Percentiles rank a stretch among this genome's conserved stretches.
Conservation (phyloP, 1,140 invertebrate species). For the Scylla paramamosain region DNA sequence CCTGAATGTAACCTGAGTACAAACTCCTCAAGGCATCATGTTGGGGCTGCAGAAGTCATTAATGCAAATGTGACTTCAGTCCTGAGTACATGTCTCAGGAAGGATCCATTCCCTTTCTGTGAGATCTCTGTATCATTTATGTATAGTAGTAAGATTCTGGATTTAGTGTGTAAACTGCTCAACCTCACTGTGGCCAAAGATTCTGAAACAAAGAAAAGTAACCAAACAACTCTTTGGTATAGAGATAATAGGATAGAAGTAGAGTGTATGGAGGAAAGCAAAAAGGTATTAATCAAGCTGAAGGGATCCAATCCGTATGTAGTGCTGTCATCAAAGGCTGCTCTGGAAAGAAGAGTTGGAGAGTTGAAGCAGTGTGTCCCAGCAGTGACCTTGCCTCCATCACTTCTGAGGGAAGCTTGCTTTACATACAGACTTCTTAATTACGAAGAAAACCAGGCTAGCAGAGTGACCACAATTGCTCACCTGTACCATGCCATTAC, state of each 20-base stretch:
- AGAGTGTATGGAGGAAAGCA: neutral
- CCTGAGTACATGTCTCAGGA: neutral
- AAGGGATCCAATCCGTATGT: neutral
- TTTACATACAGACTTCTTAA: conserved; percentile 6
- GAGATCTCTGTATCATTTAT: neutral
- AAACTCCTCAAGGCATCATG: neutral
- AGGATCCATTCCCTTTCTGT: neutral
- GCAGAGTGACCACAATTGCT: neutral
- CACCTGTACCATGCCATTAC: conserved; percentile 30
- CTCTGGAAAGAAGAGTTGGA: neutral
- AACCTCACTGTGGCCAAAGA: neutral
- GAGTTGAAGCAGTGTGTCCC: neutral
- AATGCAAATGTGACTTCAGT: neutral
- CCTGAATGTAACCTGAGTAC: conserved; percentile 28
- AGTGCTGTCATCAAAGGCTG: conserved; percentile 39
- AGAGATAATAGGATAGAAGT: conserved; percentile 18
- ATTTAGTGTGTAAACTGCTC: neutral
- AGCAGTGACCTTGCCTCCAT: conserved; percentile 13
- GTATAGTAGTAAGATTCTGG: neutral
- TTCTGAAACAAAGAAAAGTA: neutral
- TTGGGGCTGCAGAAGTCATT: neutral
- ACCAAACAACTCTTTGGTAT: conserved; percentile 13
- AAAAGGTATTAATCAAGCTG: neutral
- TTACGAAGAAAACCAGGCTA: conserved; percentile 2
- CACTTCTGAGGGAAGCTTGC: conserved; percentile 29